These are phyloP conservation scores for Chlamydotis undulata DNA, from an alignment of 2,113 vertebrate species.

Conservation along the genomic window DNA sequence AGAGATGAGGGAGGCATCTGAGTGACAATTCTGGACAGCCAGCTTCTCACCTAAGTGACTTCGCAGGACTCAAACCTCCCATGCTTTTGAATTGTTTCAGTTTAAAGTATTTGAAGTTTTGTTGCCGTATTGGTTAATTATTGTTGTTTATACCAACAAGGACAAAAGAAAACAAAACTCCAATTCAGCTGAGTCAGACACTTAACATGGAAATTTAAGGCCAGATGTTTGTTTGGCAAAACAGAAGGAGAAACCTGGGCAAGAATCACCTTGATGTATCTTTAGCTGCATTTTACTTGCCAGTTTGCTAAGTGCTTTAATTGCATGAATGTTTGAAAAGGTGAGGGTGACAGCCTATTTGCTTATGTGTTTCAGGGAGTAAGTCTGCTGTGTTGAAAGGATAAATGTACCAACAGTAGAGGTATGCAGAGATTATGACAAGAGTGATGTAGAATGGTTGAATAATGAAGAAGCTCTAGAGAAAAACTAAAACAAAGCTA, in stretches of 20 bases:
- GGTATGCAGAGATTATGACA: neutral
- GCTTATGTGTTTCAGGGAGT: neutral
- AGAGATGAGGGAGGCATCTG: neutral
- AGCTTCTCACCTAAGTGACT: neutral
- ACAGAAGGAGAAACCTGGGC: neutral
- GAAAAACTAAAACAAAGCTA: neutral
- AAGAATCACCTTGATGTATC: neutral
- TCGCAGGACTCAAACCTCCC: neutral
- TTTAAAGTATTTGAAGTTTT: neutral
- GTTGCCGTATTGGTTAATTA: neutral
- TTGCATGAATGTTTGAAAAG: neutral
- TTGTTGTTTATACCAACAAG: neutral
- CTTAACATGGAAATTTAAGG: neutral
- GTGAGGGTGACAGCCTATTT: accelerated
- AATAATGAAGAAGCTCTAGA: neutral
- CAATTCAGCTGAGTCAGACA: neutral
- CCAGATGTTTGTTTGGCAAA: neutral
- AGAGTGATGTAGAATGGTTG: neutral
- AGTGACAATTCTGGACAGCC: neutral
- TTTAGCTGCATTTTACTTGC: neutral
- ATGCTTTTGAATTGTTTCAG: neutral
- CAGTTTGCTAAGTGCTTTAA: neutral
- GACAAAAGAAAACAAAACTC: neutral
- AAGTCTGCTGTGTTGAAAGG: neutral
- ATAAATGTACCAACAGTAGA: neutral